A percentile compares a stretch with the other conserved stretches of the same genome.
Evolutionary conservation across 2,888 invertebrate genomes (phyloP).

Genomic region (Deroplatys truncata): DNA sequence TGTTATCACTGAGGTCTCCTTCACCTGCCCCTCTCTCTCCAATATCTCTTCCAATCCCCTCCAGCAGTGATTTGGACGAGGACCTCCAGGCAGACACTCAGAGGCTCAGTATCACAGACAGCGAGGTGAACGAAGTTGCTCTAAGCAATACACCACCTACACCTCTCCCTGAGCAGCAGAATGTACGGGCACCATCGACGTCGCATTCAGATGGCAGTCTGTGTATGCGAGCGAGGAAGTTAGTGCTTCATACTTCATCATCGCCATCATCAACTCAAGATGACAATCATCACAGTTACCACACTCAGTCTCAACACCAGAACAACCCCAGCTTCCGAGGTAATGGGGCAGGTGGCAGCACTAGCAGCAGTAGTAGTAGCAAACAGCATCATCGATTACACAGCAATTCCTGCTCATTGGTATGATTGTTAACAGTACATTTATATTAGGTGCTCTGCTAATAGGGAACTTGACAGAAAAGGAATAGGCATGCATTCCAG

Average conservation of each 20-base stretch:
- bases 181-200: not conserved
- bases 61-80: not conserved
- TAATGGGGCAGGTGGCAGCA: not conserved
- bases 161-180: not conserved
- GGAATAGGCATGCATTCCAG: not conserved
- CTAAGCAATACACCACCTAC: not conserved
- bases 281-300: not conserved
- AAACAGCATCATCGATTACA: conserved; percentile 17
- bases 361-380: not conserved
- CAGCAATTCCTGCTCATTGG: conserved; percentile 14
- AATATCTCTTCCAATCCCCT: not conserved
- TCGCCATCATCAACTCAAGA: not conserved
- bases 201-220: conserved; percentile 23
- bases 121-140: not conserved
- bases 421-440: not conserved
- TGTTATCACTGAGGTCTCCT: not conserved
- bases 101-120: not conserved
- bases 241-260: conserved; percentile 1
- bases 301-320: not conserved
- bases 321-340: not conserved
- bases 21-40: not conserved
- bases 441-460: not conserved
- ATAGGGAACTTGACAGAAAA: not conserved
- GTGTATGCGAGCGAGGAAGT: conserved; percentile 11
- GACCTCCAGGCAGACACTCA: not conserved